phyloP scores from a whole-genome alignment of 2,888 invertebrate species.

The Mystacides longicornis region DNA sequence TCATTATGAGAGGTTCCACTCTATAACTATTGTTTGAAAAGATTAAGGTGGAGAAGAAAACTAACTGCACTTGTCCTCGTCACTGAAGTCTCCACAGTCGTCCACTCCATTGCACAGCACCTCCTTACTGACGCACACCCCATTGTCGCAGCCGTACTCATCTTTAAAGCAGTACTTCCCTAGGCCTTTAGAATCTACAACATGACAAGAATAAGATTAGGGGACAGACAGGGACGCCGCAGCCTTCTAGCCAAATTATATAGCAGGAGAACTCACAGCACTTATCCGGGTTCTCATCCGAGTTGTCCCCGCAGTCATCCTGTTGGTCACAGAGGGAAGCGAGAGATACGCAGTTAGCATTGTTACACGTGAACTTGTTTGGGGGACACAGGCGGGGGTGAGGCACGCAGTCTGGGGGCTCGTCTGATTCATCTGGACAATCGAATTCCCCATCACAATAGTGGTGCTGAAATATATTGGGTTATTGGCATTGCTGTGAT shows the following conservation, averaged over 20 bases:
- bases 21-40: too few relatives aligned
- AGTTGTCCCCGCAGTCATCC: conserved; percentile 61
- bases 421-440: conserved; percentile 67
- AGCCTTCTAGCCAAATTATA: too few relatives aligned
- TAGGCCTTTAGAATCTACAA: too few relatives aligned
- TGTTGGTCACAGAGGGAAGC: conserved; percentile 64
- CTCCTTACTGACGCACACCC: conserved; percentile 60
- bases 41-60: conserved; percentile 19
- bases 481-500: too few relatives aligned
- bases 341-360: conserved; percentile 58
- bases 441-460: conserved; percentile 62
- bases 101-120: conserved; percentile 67
- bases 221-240: too few relatives aligned
- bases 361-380: conserved; percentile 53
- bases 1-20: too few relatives aligned
- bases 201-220: too few relatives aligned
- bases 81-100: conserved; percentile 64
- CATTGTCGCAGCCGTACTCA: conserved; percentile 62
- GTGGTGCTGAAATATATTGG: conserved; percentile 39
- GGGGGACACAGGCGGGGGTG: conserved; percentile 35
- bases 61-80: conserved; percentile 56
- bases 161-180: conserved; percentile 33
- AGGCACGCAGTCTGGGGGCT: conserved; percentile 49
- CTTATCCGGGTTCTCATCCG: conserved; percentile 52
- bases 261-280: conserved; percentile 33